Conservation (phyloP, 1,140 invertebrate species). For the Oscheius sp. region DNA sequence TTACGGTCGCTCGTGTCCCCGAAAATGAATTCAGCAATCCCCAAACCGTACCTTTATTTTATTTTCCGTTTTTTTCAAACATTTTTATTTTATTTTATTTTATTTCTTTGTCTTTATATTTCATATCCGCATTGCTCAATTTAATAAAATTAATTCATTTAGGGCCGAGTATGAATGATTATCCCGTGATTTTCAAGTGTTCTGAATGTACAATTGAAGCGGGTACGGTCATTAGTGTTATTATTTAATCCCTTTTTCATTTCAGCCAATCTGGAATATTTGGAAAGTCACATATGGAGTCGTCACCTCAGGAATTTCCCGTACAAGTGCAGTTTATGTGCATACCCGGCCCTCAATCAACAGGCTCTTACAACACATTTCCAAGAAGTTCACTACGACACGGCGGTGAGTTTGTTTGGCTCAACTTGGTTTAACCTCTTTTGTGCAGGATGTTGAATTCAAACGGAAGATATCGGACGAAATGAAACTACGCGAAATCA, state of each 20-base stretch:
- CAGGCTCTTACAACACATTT: conserved; percentile 3
- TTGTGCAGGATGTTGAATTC: neutral
- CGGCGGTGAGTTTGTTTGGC: neutral
- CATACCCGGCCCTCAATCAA: neutral
- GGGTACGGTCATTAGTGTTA: neutral
- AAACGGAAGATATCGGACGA: conserved; percentile 2
- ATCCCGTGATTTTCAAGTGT: neutral
- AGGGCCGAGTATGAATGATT: neutral
- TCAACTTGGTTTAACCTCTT: neutral
- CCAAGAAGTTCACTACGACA: neutral
- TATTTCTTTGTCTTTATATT: neutral
- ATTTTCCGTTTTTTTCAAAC: too few species aligned
- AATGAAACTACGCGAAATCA: neutral
- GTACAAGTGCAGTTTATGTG: neutral
- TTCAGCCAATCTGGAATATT: neutral
- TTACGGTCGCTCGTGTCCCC: too few species aligned
- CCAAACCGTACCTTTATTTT: too few species aligned
- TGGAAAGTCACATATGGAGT: conserved; percentile 10
- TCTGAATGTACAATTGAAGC: neutral
- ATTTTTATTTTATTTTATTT: neutral
- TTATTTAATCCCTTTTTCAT: neutral
- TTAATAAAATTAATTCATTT: too few species aligned
- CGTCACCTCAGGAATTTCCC: neutral
- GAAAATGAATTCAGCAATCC: too few species aligned
- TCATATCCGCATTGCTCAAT: too few species aligned